A percentile compares a stretch with the other conserved stretches of the same genome.
phyloP scores from a whole-genome alignment of 2,888 invertebrate species.

The Ceramica pisi region DNA sequence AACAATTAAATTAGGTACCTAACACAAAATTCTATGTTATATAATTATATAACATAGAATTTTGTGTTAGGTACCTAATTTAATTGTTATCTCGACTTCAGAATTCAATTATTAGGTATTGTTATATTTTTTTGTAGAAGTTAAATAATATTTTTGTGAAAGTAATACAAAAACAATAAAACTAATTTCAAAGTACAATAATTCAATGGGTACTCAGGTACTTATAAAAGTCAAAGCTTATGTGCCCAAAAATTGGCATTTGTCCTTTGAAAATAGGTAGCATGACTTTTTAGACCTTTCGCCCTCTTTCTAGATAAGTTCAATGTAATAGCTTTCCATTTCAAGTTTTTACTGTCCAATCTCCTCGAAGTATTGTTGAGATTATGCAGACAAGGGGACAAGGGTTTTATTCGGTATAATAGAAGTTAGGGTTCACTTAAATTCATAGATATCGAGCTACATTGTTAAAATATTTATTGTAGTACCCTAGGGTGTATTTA shows the following conservation, averaged over 20 bases:
- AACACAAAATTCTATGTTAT: no score
- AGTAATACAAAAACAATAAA: constrained; percentile 26
- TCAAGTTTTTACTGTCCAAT: constrained; percentile 64
- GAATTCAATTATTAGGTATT: no score
- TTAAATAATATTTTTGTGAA: not conserved
- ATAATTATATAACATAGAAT: no score
- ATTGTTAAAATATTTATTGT: not conserved
- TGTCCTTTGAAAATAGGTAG: constrained; percentile 24
- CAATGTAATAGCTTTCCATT: constrained; percentile 60
- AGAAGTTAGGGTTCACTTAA: constrained; percentile 31
- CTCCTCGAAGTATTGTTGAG: constrained; percentile 46
- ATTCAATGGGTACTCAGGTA: constrained; percentile 20
- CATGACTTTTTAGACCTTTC: constrained; percentile 53
- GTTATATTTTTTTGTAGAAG: not conserved
- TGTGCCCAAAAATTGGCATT: constrained; percentile 29
- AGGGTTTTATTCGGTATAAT: constrained; percentile 39
- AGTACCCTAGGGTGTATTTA: no score
- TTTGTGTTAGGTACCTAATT: no score
- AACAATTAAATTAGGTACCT: no score
- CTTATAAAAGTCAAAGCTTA: constrained; percentile 26
- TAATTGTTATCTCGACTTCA: no score
- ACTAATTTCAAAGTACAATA: constrained; percentile 40
- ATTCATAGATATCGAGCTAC: not conserved
- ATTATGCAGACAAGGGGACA: constrained; percentile 46
- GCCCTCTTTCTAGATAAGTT: constrained; percentile 56